These are phyloP conservation scores for Aethina tumida DNA, from an alignment of 1,140 invertebrate genomes.

Conservation along the genomic window DNA sequence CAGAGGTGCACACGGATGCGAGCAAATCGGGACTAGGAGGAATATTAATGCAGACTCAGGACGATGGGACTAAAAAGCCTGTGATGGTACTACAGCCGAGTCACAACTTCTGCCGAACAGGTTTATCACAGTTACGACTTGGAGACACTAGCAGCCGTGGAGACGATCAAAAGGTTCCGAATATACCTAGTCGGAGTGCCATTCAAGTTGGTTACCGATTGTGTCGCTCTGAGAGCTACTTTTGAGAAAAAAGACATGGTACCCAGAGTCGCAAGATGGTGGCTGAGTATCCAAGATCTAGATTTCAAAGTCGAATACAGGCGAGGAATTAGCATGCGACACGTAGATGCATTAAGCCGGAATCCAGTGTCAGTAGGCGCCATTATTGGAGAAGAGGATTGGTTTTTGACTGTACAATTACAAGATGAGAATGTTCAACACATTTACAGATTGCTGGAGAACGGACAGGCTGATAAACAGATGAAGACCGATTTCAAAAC, in stretches of 20 bases:
- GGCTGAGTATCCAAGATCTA: conserved; percentile 25
- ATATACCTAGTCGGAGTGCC: conserved; percentile 20
- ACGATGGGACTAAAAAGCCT: no score
- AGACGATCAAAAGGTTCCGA: conserved; percentile 23
- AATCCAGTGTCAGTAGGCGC: conserved; percentile 12
- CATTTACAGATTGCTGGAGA: not conserved
- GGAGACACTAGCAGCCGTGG: conserved; percentile 26
- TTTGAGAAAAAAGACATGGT: conserved; percentile 22
- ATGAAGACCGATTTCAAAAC: conserved; percentile 22
- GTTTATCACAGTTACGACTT: conserved; percentile 28
- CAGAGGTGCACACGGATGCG: no score
- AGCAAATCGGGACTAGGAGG: no score
- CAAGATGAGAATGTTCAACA: conserved; percentile 11
- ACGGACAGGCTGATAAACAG: not conserved
- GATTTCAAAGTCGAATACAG: conserved; percentile 26
- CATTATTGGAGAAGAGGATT: conserved; percentile 12
- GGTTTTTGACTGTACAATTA: conserved; percentile 15
- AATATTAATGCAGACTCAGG: no score
- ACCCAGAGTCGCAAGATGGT: conserved; percentile 29
- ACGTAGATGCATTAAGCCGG: conserved; percentile 29
- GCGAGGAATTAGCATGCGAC: conserved; percentile 21
- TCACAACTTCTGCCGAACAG: conserved; percentile 20
- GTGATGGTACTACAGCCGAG: conserved; percentile 29
- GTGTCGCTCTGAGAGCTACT: conserved; percentile 19
- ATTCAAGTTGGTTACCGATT: conserved; percentile 28